Conservation (phyloP, 2,888 invertebrate genomes). For the Drosophila demipolita region DNA sequence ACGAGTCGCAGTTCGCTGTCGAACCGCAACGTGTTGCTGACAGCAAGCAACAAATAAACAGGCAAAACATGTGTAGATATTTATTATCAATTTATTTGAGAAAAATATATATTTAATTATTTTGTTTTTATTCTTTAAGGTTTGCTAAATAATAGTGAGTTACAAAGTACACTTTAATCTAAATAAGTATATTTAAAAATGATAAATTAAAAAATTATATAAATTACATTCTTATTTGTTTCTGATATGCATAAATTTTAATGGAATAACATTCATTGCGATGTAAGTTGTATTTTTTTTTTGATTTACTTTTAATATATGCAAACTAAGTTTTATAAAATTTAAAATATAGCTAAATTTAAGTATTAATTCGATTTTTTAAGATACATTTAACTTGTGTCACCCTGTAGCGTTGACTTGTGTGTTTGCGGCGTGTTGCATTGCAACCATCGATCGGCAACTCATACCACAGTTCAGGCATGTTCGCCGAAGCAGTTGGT, state of each 20-base stretch:
- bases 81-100: neutral
- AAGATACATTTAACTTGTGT: neutral
- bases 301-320: neutral
- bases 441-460: conserved; percentile 12
- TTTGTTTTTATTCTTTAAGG: neutral
- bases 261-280: neutral
- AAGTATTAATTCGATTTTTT: neutral
- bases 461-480: neutral
- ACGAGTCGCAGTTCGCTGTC: conserved; percentile 1
- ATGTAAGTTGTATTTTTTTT: neutral
- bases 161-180: neutral
- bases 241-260: neutral
- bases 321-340: rapidly evolving
- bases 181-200: neutral
- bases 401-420: conserved; percentile 50
- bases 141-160: neutral
- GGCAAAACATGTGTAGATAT: neutral
- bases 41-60: conserved; percentile 6
- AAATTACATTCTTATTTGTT: neutral
- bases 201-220: neutral
- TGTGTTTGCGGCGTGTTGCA: conserved; percentile 21
- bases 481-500: conserved; percentile 34
- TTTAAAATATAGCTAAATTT: neutral
- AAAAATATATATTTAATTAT: neutral
- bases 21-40: conserved; percentile 39